Base-by-base conservation (phyloP, 2,113 vertebrate genomes). In the Triplophysa siluroides region DNA sequence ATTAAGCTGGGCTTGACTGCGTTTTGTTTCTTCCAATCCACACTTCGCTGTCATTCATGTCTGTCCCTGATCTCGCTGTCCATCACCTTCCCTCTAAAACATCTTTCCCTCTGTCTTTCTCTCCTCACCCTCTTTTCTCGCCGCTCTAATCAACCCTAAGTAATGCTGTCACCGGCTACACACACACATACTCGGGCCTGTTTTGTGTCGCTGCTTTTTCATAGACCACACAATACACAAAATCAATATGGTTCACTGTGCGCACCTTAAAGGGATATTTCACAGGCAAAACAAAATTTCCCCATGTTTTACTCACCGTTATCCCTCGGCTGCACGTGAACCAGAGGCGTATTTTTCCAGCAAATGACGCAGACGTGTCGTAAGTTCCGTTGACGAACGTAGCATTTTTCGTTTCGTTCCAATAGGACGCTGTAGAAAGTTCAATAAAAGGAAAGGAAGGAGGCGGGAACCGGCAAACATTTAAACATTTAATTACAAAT, bases 1-100 rank as follows among this genome's bases (percentile, higher is more conserved):
- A 78, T 78, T 84, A 65, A 16, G 58, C 4, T 58, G 38, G 16
- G 7, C 4, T 41, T 41, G 14, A 61, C 18, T 21, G 21, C 23
- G 26, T 60, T 76, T 70, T 13, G 19, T 67, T 56, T 19, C 19
- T 70, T 69, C 52, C 38, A 3, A 43, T 78, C 81, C 69, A 47
- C 61, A 72, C 68, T 60, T 66, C 52, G 56, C 61, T 47, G 52
- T 72, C 84, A 68, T 82, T 83, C 29, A 63, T 75, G 56, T 43
- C 2, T 43, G 11, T 85, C 84, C 83, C 86, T 83, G 80, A 85
- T 87, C 78, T 74, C 68, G 21, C 79, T 9, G 7, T 58, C 18
- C 19, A 56, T 56, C 54, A n/a, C 8, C 9, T 1, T 19, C 54
- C 19, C 19, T 58, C 54, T 58, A 8, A 21, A n/a, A 58, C 8